Conservation (phyloP, 2,888 invertebrate species). For the Ischnura elegans region DNA sequence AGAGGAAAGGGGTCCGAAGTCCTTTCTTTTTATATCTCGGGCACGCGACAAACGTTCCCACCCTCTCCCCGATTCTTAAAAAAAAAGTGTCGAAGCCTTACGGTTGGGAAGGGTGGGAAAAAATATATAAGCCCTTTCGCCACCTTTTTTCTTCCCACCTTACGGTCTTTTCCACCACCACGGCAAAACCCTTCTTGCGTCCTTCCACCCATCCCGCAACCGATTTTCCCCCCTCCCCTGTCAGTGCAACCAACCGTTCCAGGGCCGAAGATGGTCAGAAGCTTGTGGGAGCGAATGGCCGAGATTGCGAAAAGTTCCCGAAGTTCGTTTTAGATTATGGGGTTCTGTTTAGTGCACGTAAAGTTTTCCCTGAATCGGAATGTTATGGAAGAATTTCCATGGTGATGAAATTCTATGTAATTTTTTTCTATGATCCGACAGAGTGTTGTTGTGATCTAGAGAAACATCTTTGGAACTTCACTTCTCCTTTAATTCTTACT, state of each 20-base stretch:
- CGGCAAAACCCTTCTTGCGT: background rate
- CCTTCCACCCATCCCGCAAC: background rate
- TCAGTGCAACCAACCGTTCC: background rate
- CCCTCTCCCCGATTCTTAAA: background rate
- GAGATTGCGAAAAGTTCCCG: background rate
- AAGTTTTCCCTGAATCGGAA: too few species aligned
- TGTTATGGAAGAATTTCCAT: too few species aligned
- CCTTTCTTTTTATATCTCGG: conserved; percentile 10
- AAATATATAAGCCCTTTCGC: conserved; percentile 28
- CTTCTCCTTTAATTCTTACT: too few species aligned
- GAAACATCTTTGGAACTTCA: too few species aligned
- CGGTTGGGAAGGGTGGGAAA: background rate
- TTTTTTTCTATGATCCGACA: too few species aligned
- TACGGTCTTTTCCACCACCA: background rate
- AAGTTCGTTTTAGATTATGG: too few species aligned
- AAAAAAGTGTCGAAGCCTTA: conserved; percentile 29
- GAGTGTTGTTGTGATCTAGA: too few species aligned
- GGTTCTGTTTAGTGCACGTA: too few species aligned
- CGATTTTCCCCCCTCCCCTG: background rate
- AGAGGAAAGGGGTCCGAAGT: background rate
- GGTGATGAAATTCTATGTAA: too few species aligned
- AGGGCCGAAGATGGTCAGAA: background rate
- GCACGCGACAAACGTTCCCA: background rate
- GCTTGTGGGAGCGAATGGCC: background rate
- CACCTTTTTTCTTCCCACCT: background rate